A percentile compares a stretch with the other conserved stretches of the same genome.
These are phyloP conservation scores for Hydrolagus affinis DNA, from an alignment of 2,113 vertebrate species.

Conservation along the genomic window DNA sequence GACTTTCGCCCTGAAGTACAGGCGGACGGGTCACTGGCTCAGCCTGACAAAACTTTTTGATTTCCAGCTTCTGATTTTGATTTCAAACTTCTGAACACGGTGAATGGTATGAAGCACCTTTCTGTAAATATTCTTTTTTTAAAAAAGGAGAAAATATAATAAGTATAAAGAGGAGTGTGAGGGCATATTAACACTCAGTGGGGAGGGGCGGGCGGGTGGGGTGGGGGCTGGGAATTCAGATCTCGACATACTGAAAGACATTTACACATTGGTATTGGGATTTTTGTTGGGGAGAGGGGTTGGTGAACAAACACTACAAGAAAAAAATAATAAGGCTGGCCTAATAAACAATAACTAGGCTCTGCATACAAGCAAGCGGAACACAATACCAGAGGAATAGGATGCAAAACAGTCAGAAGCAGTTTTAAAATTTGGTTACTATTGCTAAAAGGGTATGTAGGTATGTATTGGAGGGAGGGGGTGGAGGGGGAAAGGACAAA, in stretches of 20 bases:
- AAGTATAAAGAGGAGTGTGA: neutral
- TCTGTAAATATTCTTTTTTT: neutral
- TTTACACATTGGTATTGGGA: neutral
- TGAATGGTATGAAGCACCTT: neutral
- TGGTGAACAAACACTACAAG: slow-evolving; percentile 37
- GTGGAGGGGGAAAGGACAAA: neutral
- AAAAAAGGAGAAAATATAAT: neutral
- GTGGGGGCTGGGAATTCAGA: neutral
- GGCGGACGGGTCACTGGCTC: neutral
- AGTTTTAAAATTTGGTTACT: neutral
- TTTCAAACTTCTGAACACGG: neutral
- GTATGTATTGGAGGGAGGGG: slow-evolving; percentile 40
- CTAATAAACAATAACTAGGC: slow-evolving; percentile 45
- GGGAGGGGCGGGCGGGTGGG: neutral
- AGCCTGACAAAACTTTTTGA: neutral
- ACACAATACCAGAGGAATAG: slow-evolving; percentile 44
- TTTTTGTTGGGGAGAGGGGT: neutral
- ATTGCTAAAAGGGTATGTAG: slow-evolving; percentile 44
- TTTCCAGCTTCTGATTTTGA: slow-evolving; percentile 4
- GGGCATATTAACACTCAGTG: neutral
- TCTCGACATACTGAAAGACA: neutral
- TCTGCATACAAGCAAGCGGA: slow-evolving; percentile 50
- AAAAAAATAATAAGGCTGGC: slow-evolving; percentile 42
- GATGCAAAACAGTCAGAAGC: slow-evolving; percentile 40
- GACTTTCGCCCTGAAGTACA: neutral